Conservation (phyloP, 1,140 invertebrate genomes). For the Cotesia typhae region DNA sequence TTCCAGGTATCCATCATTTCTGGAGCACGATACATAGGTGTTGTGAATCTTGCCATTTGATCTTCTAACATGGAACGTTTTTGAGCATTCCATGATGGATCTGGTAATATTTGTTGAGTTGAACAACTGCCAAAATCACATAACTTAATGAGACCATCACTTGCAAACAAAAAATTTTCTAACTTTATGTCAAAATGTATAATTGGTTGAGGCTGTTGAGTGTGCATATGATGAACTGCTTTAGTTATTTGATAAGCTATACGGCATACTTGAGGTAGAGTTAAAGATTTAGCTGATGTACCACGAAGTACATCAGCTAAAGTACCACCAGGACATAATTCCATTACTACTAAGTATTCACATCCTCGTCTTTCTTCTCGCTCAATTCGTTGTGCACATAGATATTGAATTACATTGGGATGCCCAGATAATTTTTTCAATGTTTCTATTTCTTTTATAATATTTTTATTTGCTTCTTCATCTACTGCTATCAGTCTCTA, state of each 20-base stretch:
- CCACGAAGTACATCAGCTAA: slow-evolving; percentile 82
- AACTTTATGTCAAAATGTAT: slow-evolving; percentile 94
- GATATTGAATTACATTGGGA: slow-evolving; percentile 82
- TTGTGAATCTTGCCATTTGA: slow-evolving; percentile 78
- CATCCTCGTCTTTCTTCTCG: slow-evolving; percentile 68
- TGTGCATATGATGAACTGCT: slow-evolving; percentile 94
- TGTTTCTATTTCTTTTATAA: slow-evolving; percentile 82
- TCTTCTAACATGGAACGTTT: slow-evolving; percentile 94
- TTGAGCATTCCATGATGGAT: slow-evolving; percentile 90
- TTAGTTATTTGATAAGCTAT: slow-evolving; percentile 92
- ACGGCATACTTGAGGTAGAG: slow-evolving; percentile 80
- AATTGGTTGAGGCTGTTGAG: slow-evolving; percentile 82
- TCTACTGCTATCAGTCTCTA: slow-evolving; percentile 80
- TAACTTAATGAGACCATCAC: slow-evolving; percentile 87
- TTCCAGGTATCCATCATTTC: slow-evolving; percentile 99
- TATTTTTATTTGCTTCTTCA: slow-evolving; percentile 79
- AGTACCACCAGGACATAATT: slow-evolving; percentile 79
- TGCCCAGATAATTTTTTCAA: slow-evolving; percentile 81
- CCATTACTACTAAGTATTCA: slow-evolving; percentile 78
- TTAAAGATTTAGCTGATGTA: slow-evolving; percentile 71
- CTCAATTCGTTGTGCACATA: slow-evolving; percentile 78
- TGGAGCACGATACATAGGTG: slow-evolving; percentile 90
- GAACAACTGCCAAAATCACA: slow-evolving; percentile 99
- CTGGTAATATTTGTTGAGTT: slow-evolving; percentile 82
- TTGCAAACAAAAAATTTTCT: slow-evolving; percentile 78